Evolutionary conservation across 1,140 invertebrate genomes (phyloP).

Genomic region (Mercenaria mercenaria): DNA sequence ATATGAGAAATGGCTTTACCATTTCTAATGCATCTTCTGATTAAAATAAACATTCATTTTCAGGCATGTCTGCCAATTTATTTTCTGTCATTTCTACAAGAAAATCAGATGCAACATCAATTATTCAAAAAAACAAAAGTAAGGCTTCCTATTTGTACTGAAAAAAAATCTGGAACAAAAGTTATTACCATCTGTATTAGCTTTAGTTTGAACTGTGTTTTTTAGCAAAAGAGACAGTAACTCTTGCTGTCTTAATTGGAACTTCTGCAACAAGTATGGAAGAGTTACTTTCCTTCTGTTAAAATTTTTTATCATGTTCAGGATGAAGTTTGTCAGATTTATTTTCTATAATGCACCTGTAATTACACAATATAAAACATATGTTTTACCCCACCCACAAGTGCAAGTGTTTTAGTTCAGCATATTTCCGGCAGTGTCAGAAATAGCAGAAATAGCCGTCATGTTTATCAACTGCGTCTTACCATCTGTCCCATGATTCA

Average conservation of each 20-base stretch:
- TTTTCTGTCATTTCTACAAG: too few relatives aligned
- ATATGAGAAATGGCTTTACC: too few relatives aligned
- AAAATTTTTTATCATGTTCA: neutral
- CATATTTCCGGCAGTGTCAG: neutral
- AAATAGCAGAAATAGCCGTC: neutral
- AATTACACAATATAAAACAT: neutral
- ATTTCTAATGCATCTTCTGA: too few relatives aligned
- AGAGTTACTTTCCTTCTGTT: neutral
- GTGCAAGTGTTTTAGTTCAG: constrained; percentile 10
- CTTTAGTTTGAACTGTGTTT: too few relatives aligned
- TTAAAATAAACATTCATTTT: too few relatives aligned
- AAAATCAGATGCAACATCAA: too few relatives aligned
- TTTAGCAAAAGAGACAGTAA: neutral
- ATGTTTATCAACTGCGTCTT: neutral
- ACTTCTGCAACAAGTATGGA: neutral
- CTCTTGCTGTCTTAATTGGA: neutral
- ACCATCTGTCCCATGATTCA: neutral
- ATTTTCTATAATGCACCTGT: neutral
- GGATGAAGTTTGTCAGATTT: neutral
- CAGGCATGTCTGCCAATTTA: too few relatives aligned
- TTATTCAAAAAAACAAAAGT: too few relatives aligned
- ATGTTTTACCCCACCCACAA: neutral
- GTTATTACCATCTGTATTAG: too few relatives aligned
- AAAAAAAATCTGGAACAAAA: too few relatives aligned
- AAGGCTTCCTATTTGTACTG: too few relatives aligned